Evolutionary conservation across 2,888 invertebrate species (phyloP).

Genomic region (Neoascia interrupta): DNA sequence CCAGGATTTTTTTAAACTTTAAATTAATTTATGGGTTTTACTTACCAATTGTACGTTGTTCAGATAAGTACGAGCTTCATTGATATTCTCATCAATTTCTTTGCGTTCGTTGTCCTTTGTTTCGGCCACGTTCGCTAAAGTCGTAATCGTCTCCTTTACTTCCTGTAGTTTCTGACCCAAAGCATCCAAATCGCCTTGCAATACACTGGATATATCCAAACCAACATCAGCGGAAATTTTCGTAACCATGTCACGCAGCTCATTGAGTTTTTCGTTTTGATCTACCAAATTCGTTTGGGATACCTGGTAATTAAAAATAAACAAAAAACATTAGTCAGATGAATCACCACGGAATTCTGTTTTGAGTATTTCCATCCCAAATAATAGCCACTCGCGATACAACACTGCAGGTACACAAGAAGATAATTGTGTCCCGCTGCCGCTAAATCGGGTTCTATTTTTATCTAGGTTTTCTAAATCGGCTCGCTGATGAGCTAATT

Average conservation of each 20-base stretch:
- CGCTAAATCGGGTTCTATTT: conserved; percentile 38
- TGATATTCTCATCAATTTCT: conserved; percentile 81
- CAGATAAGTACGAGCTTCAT: conserved; percentile 83
- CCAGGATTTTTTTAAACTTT: neutral
- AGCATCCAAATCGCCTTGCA: conserved; percentile 89
- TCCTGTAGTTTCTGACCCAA: conserved; percentile 87
- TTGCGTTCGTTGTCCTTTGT: conserved; percentile 82
- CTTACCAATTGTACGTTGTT: conserved; percentile 88
- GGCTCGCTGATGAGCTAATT: conserved; percentile 45
- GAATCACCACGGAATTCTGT: conserved; percentile 29
- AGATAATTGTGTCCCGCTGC: neutral
- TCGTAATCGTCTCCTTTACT: conserved; percentile 87
- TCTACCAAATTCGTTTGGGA: conserved; percentile 87
- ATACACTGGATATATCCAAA: conserved; percentile 84
- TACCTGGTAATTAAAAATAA: conserved; percentile 80
- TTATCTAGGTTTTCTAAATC: conserved; percentile 40
- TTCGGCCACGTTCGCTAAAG: conserved; percentile 88
- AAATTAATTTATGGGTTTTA: neutral
- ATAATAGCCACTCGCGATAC: conserved; percentile 7
- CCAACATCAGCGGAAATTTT: conserved; percentile 90
- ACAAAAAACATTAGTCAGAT: conserved; percentile 15
- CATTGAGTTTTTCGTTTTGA: conserved; percentile 85
- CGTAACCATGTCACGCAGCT: conserved; percentile 87
- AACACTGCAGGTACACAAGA: conserved; percentile 41
- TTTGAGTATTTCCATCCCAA: neutral